Conservation (phyloP, 2,113 vertebrate genomes). For the Phaethornis superciliosus region DNA sequence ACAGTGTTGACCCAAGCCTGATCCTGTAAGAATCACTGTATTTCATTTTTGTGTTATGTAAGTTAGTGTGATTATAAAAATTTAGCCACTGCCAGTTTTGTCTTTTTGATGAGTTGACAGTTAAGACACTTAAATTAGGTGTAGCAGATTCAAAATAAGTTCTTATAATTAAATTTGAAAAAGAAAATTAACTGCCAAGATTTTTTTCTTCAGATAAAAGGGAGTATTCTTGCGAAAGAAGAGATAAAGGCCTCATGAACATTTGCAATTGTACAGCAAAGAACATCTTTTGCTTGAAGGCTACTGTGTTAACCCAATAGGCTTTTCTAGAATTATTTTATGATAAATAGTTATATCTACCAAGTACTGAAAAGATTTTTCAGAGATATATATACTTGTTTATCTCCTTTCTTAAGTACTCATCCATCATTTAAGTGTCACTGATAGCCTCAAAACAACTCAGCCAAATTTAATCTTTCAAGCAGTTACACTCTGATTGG, state of each 20-base stretch:
- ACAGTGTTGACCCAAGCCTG: not conserved
- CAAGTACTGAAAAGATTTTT: conserved; percentile 18
- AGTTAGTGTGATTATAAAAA: not conserved
- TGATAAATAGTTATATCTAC: conserved; percentile 5
- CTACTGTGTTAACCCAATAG: not conserved
- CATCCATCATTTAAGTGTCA: conserved; percentile 10
- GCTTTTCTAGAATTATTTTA: conserved; percentile 18
- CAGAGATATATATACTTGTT: not conserved
- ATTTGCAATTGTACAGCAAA: not conserved
- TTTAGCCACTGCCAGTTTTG: not conserved
- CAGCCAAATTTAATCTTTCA: not conserved
- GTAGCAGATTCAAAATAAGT: not conserved
- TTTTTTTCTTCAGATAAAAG: not conserved
- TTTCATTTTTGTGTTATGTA: not conserved
- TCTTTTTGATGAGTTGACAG: not conserved
- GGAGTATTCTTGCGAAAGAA: not conserved
- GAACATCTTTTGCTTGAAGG: not conserved
- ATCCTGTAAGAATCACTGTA: not conserved
- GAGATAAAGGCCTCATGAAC: not conserved
- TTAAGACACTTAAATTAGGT: conserved; percentile 22
- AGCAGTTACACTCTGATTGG: not conserved
- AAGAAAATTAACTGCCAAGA: not conserved
- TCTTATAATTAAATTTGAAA: not conserved
- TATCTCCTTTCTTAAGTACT: conserved; percentile 24
- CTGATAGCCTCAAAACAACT: conserved; percentile 8